Evolutionary conservation across 2,888 invertebrate genomes (phyloP).

Genomic region (Lithodes maja): DNA sequence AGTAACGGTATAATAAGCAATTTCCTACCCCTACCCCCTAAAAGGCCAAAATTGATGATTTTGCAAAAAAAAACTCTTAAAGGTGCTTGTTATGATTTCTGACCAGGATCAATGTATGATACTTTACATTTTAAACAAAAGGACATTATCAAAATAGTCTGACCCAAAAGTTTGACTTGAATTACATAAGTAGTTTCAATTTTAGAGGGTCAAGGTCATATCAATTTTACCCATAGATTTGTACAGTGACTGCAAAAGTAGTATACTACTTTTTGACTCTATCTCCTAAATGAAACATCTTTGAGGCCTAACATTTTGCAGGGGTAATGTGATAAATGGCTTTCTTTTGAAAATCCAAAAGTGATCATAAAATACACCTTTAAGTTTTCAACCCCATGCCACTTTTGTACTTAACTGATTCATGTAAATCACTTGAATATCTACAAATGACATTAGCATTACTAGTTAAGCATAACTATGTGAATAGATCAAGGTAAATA

Average conservation of each 20-base stretch:
- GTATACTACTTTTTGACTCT: conserved; percentile 25
- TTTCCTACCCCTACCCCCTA: not conserved
- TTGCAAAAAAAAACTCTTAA: not conserved
- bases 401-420: conserved; percentile 14
- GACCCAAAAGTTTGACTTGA: not conserved
- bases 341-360: conserved; percentile 16
- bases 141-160: conserved; percentile 1
- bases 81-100: not conserved
- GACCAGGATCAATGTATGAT: not conserved
- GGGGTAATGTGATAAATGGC: conserved; percentile 25
- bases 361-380: conserved; percentile 22
- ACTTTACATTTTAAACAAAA: not conserved
- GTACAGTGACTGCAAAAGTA: conserved; percentile 25
- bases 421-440: conserved; percentile 19
- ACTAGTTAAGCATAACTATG: conserved; percentile 20
- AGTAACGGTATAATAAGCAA: too few relatives aligned
- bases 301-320: conserved; percentile 15
- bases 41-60: conserved; percentile 1
- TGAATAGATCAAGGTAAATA: conserved; percentile 18
- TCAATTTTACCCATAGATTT: conserved; percentile 13
- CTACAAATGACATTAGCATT: conserved; percentile 25
- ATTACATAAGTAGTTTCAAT: conserved; percentile 1
- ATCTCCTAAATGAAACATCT: conserved; percentile 19
- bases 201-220: not conserved
- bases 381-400: not conserved